Percentiles rank a stretch among this genome's conserved stretches.
These are phyloP conservation scores for Ostrea edulis DNA, from an alignment of 1,140 invertebrate species.

Conservation along the genomic window DNA sequence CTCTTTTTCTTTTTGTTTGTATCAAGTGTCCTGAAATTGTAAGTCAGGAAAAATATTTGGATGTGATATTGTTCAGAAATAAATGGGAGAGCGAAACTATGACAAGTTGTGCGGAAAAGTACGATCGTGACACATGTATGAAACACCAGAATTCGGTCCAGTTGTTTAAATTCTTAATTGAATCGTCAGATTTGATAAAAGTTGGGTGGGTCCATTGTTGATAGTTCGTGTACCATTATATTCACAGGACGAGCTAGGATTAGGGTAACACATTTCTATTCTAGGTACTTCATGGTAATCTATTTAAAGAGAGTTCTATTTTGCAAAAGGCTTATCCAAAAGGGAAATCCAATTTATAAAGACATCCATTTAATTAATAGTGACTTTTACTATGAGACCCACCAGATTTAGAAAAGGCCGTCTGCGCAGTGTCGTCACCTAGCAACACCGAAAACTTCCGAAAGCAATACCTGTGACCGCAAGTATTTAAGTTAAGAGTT, in stretches of 20 bases:
- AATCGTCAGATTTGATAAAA: neutral
- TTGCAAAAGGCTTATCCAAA: neutral
- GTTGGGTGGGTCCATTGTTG: neutral
- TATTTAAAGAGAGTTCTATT: too few species aligned
- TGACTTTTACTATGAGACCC: neutral
- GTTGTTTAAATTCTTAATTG: neutral
- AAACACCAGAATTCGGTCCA: neutral
- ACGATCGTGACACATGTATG: too few species aligned
- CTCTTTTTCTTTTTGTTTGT: too few species aligned
- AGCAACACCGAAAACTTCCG: constrained; percentile 17
- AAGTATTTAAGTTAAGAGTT: neutral
- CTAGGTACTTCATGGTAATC: neutral
- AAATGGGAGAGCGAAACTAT: too few species aligned
- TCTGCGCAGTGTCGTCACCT: neutral
- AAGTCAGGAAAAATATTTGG: too few species aligned
- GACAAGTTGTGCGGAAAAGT: too few species aligned
- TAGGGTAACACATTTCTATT: neutral
- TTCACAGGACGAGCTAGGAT: neutral
- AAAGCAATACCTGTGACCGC: neutral
- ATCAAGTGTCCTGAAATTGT: too few species aligned
- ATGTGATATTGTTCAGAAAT: too few species aligned
- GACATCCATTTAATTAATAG: neutral
- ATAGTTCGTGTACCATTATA: too few species aligned
- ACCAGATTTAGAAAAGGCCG: constrained; percentile 20
- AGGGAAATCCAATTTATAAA: neutral